Evolutionary conservation across 1,140 invertebrate genomes (phyloP).

Genomic region (Macrotrachela quadricornifera): DNA sequence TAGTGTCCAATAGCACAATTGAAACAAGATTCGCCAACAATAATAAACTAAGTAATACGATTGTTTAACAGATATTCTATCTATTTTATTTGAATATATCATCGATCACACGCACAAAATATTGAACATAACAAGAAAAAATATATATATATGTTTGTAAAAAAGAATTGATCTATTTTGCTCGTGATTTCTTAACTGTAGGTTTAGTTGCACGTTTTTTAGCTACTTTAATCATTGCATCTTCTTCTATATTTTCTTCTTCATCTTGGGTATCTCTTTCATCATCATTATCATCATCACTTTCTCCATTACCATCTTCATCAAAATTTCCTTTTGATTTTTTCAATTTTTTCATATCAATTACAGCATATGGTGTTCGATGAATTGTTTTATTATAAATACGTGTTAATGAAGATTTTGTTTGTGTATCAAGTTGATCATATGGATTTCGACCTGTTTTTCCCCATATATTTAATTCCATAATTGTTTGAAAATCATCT

Average conservation of each 20-base stretch:
- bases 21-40: too few relatives aligned
- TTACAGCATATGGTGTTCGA: background rate
- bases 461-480: slow-evolving; percentile 61
- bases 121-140: too few relatives aligned
- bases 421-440: slow-evolving; percentile 41
- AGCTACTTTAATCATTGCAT: too few relatives aligned
- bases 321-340: background rate
- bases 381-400: slow-evolving; percentile 5
- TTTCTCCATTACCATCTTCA: slow-evolving; percentile 6
- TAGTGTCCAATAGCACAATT: too few relatives aligned
- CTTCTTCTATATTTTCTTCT: background rate
- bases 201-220: too few relatives aligned
- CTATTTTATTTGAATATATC: too few relatives aligned
- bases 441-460: slow-evolving; percentile 46
- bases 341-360: slow-evolving; percentile 6
- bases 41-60: too few relatives aligned
- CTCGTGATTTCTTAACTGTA: too few relatives aligned
- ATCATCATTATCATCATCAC: slow-evolving; percentile 10
- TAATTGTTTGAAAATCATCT: slow-evolving; percentile 68
- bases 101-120: too few relatives aligned
- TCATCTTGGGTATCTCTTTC: background rate
- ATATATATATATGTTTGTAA: too few relatives aligned
- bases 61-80: too few relatives aligned
- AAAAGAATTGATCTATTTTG: too few relatives aligned
- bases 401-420: slow-evolving; percentile 5